Percentiles rank a stretch among this genome's conserved stretches.
phyloP scores from a whole-genome alignment of 2,797 vertebrate genomes.

The Crypturellus tataupa region DNA sequence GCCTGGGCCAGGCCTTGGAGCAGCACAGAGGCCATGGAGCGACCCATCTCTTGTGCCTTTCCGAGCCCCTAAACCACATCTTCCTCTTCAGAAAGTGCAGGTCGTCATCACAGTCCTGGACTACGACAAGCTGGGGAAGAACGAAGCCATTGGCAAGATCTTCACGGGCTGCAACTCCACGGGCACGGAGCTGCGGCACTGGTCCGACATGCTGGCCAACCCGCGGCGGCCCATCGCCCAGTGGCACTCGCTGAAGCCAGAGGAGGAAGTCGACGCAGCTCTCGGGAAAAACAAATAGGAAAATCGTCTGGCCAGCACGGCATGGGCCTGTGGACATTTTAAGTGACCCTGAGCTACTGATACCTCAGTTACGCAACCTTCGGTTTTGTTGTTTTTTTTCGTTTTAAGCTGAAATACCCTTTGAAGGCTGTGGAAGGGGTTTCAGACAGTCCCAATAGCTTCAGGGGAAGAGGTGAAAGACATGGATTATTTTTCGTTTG shows the following conservation, averaged over 20 bases:
- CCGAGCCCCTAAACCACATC: background rate
- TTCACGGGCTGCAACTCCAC: slow-evolving; percentile 92
- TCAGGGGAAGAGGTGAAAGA: slow-evolving; percentile 66
- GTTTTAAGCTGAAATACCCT: slow-evolving; percentile 68
- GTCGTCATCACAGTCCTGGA: slow-evolving; percentile 97
- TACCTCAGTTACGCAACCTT: slow-evolving; percentile 81
- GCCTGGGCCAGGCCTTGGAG: background rate
- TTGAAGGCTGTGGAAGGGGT: slow-evolving; percentile 66
- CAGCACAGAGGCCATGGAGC: accelerated
- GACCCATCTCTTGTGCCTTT: accelerated
- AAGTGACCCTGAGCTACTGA: slow-evolving; percentile 75
- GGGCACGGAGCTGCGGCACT: slow-evolving; percentile 95
- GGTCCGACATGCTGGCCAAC: slow-evolving; percentile 98
- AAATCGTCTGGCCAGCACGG: background rate
- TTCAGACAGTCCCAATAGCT: slow-evolving; percentile 64
- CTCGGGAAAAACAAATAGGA: slow-evolving; percentile 93
- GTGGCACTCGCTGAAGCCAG: slow-evolving; percentile 97
- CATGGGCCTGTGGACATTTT: slow-evolving; percentile 33
- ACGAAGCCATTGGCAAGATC: slow-evolving; percentile 97
- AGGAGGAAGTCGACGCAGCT: slow-evolving; percentile 95
- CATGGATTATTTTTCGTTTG: slow-evolving; percentile 64
- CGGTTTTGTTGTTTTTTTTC: slow-evolving; percentile 8
- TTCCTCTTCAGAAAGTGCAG: slow-evolving; percentile 90
- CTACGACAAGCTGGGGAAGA: slow-evolving; percentile 98
- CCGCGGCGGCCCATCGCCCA: slow-evolving; percentile 96